Percentiles rank a stretch among this genome's conserved stretches.
Evolutionary conservation across 1,140 invertebrate species (phyloP).

Genomic region (Magallana ariakensis): DNA sequence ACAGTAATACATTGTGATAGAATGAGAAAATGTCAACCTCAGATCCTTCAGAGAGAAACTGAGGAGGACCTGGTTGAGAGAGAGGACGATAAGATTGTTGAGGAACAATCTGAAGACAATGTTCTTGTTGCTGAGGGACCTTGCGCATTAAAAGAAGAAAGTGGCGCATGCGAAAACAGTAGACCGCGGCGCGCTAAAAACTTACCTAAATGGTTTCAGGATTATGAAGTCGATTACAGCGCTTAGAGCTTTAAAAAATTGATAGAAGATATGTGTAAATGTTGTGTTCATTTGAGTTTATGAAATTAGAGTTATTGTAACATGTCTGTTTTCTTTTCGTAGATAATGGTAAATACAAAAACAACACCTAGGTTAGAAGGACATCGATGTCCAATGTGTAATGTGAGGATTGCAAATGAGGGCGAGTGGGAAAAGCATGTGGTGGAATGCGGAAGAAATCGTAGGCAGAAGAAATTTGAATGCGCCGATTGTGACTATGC

Average conservation of each 20-base stretch:
- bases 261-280: background rate
- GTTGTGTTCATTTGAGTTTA: background rate
- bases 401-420: background rate
- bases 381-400: slow-evolving; percentile 2
- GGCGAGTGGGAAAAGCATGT: background rate
- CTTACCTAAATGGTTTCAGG: background rate
- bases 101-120: background rate
- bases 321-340: background rate
- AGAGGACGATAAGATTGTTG: background rate
- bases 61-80: background rate
- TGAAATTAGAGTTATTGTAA: background rate
- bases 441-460: background rate
- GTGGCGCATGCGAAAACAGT: background rate
- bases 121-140: background rate
- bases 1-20: slow-evolving; percentile 26
- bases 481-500: background rate
- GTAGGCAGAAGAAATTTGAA: background rate
- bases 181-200: background rate
- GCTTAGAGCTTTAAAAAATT: background rate
- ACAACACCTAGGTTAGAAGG: background rate
- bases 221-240: background rate
- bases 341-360: background rate
- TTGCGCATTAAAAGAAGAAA: background rate
- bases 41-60: slow-evolving; percentile 19
- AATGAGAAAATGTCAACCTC: background rate